These are phyloP conservation scores for Diglossa brunneiventris DNA, from an alignment of 2,113 vertebrate genomes.

Conservation along the genomic window DNA sequence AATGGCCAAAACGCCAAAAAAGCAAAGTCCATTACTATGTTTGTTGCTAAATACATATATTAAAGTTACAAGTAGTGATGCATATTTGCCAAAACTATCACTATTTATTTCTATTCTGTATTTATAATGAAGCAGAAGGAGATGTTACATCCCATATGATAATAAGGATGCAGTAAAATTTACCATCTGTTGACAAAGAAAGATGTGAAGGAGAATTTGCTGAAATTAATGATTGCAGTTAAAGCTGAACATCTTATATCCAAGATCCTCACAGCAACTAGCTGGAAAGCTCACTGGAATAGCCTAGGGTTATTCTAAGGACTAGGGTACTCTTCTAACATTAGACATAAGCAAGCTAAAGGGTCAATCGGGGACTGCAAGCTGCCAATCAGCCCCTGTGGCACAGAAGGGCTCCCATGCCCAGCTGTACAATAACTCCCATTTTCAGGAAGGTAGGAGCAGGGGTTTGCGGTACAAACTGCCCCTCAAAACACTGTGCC, in stretches of 20 bases:
- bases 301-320: neutral
- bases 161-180: conserved; percentile 1
- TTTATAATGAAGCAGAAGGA: conserved; percentile 26
- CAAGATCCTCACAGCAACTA: neutral
- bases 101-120: neutral
- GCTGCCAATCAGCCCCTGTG: neutral
- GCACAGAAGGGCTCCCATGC: neutral
- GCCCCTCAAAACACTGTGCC: neutral
- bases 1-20: neutral
- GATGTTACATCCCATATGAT: conserved; percentile 15
- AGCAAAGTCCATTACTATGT: neutral
- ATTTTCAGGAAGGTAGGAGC: neutral
- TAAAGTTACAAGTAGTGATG: neutral
- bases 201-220: neutral
- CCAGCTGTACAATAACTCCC: neutral
- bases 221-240: conserved; percentile 28
- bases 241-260: neutral
- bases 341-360: neutral
- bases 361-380: neutral
- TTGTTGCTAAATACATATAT: neutral
- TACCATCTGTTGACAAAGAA: conserved; percentile 48
- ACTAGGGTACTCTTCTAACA: neutral
- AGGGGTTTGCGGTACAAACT: fast-evolving
- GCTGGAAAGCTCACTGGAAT: neutral
- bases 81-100: neutral